Evolutionary conservation across 2,888 invertebrate species (phyloP).

Genomic region (Anoncus sp.): DNA sequence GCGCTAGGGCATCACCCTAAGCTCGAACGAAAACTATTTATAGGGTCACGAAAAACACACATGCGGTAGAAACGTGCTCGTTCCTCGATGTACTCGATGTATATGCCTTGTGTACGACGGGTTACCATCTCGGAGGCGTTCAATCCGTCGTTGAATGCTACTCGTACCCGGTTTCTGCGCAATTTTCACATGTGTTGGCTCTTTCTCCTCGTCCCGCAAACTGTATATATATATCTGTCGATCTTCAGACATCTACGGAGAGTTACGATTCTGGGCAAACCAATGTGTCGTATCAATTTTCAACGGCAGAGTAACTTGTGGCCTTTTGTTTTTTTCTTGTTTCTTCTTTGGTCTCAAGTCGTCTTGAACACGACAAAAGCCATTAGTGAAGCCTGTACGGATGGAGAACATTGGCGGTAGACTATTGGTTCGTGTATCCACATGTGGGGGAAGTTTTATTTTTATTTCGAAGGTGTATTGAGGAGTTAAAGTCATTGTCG

Average conservation of each 20-base stretch:
- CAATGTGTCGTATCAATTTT: not conserved
- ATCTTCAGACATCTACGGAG: too few relatives aligned
- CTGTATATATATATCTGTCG: not conserved
- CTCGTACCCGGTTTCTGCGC: conserved; percentile 11
- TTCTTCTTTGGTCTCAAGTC: too few relatives aligned
- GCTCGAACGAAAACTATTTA: conserved; percentile 75
- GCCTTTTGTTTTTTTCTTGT: too few relatives aligned
- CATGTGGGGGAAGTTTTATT: too few relatives aligned
- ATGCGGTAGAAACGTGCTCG: conserved; percentile 16
- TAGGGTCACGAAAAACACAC: conserved; percentile 69
- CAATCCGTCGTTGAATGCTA: conserved; percentile 43
- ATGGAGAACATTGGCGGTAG: too few relatives aligned
- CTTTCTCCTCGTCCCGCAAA: not conserved
- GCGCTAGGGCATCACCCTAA: conserved; percentile 45
- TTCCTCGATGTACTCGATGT: conserved; percentile 29
- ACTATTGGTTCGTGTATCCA: too few relatives aligned
- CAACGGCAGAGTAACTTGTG: not conserved
- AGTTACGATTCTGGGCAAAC: not conserved
- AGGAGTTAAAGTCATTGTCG: too few relatives aligned
- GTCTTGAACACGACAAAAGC: too few relatives aligned
- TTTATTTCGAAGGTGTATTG: too few relatives aligned
- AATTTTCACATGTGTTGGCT: conserved; percentile 27
- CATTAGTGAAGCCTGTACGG: too few relatives aligned
- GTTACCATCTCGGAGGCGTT: conserved; percentile 29
- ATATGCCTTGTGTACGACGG: conserved; percentile 33